Conservation (phyloP, 1,140 invertebrate genomes). For the Tenebrio molitor region DNA sequence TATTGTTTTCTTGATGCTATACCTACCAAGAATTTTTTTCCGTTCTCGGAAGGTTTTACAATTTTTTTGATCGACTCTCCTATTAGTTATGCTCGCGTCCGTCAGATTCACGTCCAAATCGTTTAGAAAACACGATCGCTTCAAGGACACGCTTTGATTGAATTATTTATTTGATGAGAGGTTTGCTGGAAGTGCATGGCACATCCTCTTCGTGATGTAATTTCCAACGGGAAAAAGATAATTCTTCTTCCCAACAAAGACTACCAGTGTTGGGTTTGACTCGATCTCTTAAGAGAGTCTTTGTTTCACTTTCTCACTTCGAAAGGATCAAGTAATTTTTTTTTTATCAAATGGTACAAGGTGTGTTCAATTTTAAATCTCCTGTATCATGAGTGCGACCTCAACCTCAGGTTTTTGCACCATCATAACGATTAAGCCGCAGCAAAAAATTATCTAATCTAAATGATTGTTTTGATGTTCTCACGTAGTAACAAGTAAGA, state of each 20-base stretch:
- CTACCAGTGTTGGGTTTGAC: not conserved
- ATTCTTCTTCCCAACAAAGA: not conserved
- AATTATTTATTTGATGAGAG: conserved; percentile 15
- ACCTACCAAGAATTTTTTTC: conserved; percentile 5
- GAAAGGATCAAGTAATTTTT: not conserved
- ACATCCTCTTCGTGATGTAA: conserved; percentile 22
- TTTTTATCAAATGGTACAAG: not conserved
- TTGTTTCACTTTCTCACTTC: not conserved
- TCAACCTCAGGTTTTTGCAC: conserved; percentile 38
- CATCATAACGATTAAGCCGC: conserved; percentile 11
- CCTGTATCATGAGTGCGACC: conserved; percentile 1
- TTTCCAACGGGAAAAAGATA: conserved; percentile 25
- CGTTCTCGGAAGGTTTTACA: conserved; percentile 26
- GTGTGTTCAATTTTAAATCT: not conserved
- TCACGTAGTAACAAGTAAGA: conserved; percentile 36
- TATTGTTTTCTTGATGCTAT: conserved; percentile 34
- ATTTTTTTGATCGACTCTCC: conserved; percentile 23
- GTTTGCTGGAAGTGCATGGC: conserved; percentile 2
- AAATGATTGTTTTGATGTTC: conserved; percentile 31
- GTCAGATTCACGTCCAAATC: not conserved
- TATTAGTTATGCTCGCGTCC: conserved; percentile 28
- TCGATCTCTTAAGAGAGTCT: not conserved
- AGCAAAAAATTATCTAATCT: conserved; percentile 32
- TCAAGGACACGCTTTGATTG: conserved; percentile 23
- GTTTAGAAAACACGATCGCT: conserved; percentile 12